A percentile compares a stretch with the other conserved stretches of the same genome.
Evolutionary conservation across 2,113 vertebrate genomes (phyloP).

Genomic region (Pagrus major): DNA sequence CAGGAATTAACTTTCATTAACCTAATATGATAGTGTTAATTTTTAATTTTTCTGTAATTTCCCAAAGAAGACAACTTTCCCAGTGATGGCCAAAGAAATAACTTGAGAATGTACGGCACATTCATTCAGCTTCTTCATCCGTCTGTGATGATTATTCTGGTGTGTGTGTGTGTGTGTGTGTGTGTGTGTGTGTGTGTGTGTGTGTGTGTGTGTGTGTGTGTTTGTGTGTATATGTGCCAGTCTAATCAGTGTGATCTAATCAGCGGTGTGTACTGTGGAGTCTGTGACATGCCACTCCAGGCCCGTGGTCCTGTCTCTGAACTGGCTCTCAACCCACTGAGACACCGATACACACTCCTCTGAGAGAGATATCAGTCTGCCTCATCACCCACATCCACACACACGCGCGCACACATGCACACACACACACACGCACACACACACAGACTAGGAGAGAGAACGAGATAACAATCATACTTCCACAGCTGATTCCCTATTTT

Average conservation of each 20-base stretch:
- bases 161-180: constrained; percentile 40
- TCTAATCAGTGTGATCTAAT: constrained; percentile 78
- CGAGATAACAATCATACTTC: constrained; percentile 86
- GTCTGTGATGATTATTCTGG: constrained; percentile 11
- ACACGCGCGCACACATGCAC: constrained; percentile 51
- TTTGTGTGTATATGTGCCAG: constrained; percentile 26
- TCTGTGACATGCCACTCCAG: constrained; percentile 76
- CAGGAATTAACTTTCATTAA: constrained; percentile 2
- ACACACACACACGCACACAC: constrained; percentile 62
- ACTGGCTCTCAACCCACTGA: constrained; percentile 74
- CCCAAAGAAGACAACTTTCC: background rate
- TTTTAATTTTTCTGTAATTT: background rate
- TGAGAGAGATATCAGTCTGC: constrained; percentile 81
- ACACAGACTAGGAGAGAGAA: constrained; percentile 59
- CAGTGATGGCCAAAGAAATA: background rate
- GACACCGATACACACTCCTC: constrained; percentile 77
- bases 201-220: constrained; percentile 29
- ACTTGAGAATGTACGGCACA: background rate
- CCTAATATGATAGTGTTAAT: background rate
- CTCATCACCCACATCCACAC: constrained; percentile 77
- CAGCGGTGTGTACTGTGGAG: constrained; percentile 70
- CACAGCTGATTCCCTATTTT: constrained; percentile 85
- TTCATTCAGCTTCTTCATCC: background rate
- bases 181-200: constrained; percentile 7
- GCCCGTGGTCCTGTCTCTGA: constrained; percentile 72